Evolutionary conservation across 2,797 vertebrate genomes (phyloP).

Genomic region (Etheostoma perlongum): DNA sequence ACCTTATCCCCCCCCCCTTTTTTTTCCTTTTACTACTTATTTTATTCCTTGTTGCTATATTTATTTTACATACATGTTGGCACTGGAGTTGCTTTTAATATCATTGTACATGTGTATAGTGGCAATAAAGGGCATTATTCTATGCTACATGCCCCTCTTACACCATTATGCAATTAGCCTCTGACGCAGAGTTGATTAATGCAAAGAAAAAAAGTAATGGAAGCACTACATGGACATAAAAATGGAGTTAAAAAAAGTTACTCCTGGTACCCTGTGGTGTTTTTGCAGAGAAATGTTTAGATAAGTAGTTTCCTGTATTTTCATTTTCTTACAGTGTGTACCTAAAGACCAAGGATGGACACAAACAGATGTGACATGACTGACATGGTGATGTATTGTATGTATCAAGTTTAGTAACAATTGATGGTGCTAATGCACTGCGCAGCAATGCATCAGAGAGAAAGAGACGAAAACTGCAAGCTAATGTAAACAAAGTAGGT

Average conservation of each 20-base stretch:
- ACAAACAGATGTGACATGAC: constrained; percentile 13
- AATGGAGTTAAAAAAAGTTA: background rate
- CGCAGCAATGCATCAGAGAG: background rate
- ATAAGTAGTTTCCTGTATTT: background rate
- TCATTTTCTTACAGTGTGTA: background rate
- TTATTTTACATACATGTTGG: too few species aligned
- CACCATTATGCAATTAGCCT: constrained; percentile 23
- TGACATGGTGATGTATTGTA: background rate
- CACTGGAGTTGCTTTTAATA: too few species aligned
- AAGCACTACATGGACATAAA: background rate
- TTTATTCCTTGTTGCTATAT: too few species aligned
- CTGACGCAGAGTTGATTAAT: constrained; percentile 13
- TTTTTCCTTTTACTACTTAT: too few species aligned
- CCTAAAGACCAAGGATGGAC: background rate
- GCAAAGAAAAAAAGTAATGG: background rate
- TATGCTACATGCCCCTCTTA: background rate
- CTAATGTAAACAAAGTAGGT: background rate
- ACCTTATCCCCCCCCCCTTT: too few species aligned
- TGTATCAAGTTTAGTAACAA: background rate
- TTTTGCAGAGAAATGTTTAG: constrained; percentile 7
- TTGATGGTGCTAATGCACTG: background rate
- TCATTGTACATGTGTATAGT: too few species aligned
- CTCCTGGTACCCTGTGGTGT: background rate
- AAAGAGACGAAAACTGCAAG: background rate
- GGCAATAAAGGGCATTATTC: too few species aligned